Conservation (phyloP, 2,888 invertebrate species). For the Oxystoma pomonae region DNA sequence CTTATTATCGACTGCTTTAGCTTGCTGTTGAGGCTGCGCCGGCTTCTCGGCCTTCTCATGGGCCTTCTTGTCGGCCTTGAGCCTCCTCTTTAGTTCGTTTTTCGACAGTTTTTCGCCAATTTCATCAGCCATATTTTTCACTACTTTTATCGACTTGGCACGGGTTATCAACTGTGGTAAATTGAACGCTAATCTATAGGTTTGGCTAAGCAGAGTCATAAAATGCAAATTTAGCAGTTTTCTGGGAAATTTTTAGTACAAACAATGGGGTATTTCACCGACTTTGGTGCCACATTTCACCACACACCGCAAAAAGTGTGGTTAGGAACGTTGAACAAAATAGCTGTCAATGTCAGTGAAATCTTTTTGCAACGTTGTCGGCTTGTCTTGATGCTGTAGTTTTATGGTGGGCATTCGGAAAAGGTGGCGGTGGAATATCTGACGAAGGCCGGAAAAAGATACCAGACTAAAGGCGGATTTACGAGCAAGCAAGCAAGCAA, state of each 20-base stretch:
- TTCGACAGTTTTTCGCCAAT: slow-evolving; percentile 37
- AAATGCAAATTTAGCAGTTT: background rate
- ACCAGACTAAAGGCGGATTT: no score
- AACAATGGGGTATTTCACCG: no score
- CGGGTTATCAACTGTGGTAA: background rate
- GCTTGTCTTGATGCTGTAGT: no score
- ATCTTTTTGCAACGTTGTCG: no score
- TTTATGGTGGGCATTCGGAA: no score
- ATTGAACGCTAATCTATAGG: background rate
- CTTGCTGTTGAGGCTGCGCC: slow-evolving; percentile 30
- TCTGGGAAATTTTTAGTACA: background rate
- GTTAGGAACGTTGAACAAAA: no score
- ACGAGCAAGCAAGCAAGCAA: no score
- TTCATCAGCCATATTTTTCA: slow-evolving; percentile 33
- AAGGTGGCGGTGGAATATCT: no score
- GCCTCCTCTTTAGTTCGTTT: slow-evolving; percentile 81
- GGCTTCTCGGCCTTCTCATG: slow-evolving; percentile 73
- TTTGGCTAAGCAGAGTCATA: background rate
- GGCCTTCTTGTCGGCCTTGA: slow-evolving; percentile 90
- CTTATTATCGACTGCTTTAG: background rate
- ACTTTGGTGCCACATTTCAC: no score
- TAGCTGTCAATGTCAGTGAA: no score
- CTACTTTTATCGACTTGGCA: background rate
- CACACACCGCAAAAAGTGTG: no score
- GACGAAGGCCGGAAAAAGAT: no score